These are phyloP conservation scores for Epiblema foenella DNA, from an alignment of 2,888 invertebrate species.

Conservation along the genomic window DNA sequence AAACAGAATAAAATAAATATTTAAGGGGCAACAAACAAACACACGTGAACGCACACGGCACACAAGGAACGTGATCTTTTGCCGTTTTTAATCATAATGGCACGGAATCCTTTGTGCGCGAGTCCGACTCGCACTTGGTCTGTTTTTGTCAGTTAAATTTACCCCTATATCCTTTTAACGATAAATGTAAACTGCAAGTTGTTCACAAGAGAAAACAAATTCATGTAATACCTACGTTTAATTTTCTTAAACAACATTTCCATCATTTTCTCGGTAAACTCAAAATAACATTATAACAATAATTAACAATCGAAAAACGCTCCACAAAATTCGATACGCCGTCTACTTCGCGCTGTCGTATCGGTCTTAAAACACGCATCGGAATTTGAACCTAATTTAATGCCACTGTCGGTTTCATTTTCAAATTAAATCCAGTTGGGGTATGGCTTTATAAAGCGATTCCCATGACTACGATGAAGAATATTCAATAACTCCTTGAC, in stretches of 20 bases:
- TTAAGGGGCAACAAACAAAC: no score
- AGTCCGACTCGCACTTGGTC: no score
- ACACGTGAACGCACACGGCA: no score
- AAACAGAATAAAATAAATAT: no score
- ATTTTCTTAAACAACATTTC: neutral
- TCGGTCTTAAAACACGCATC: neutral
- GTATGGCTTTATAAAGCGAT: neutral
- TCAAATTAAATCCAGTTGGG: neutral
- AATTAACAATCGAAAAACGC: neutral
- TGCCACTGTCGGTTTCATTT: neutral
- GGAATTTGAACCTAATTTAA: neutral
- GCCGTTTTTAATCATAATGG: no score
- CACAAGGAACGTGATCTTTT: no score
- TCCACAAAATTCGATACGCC: neutral
- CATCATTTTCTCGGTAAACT: neutral
- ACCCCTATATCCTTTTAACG: no score
- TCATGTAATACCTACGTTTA: neutral
- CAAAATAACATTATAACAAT: constrained; percentile 3
- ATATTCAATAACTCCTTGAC: constrained; percentile 42
- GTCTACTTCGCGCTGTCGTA: neutral
- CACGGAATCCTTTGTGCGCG: no score
- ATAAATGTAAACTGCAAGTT: neutral
- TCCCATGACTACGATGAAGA: constrained; percentile 26
- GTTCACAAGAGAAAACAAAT: neutral
- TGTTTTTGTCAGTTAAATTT: no score